Conservation (phyloP, 2,888 invertebrate species). For the Pegoplata infirma region DNA sequence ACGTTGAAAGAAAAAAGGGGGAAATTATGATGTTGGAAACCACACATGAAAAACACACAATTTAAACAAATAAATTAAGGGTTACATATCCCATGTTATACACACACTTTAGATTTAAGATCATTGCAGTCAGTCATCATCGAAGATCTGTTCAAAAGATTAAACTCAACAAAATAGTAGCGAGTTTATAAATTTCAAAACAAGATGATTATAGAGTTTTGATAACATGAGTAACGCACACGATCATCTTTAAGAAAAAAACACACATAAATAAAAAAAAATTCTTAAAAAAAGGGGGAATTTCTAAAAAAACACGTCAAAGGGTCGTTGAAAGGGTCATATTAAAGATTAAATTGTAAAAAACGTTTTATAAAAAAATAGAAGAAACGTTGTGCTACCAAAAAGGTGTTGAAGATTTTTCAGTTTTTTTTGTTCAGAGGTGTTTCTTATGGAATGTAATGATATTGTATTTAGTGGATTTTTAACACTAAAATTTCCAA, state of each 20-base stretch:
- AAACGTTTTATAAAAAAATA: constrained; percentile 3
- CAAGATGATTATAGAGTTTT: constrained; percentile 39
- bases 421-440: too few relatives aligned
- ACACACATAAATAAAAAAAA: neutral
- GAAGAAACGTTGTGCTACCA: neutral
- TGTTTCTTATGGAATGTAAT: too few relatives aligned
- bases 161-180: constrained; percentile 40
- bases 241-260: constrained; percentile 14
- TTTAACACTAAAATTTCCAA: too few relatives aligned
- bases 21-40: constrained; percentile 64
- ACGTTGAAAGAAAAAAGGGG: constrained; percentile 63
- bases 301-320: neutral
- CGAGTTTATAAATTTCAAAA: constrained; percentile 13
- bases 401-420: neutral
- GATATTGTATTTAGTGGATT: too few relatives aligned
- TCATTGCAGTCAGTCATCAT: constrained; percentile 21
- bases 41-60: constrained; percentile 43
- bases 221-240: constrained; percentile 47
- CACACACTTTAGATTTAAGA: constrained; percentile 24
- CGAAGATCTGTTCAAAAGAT: constrained; percentile 46
- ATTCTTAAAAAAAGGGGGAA: neutral
- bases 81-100: constrained; percentile 55
- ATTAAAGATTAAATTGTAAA: constrained; percentile 30
- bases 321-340: constrained; percentile 45
- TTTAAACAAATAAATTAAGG: constrained; percentile 63